Percentiles rank a stretch among this genome's conserved stretches.
Evolutionary conservation across 2,113 vertebrate species (phyloP).

Genomic region (Lepus americanus): DNA sequence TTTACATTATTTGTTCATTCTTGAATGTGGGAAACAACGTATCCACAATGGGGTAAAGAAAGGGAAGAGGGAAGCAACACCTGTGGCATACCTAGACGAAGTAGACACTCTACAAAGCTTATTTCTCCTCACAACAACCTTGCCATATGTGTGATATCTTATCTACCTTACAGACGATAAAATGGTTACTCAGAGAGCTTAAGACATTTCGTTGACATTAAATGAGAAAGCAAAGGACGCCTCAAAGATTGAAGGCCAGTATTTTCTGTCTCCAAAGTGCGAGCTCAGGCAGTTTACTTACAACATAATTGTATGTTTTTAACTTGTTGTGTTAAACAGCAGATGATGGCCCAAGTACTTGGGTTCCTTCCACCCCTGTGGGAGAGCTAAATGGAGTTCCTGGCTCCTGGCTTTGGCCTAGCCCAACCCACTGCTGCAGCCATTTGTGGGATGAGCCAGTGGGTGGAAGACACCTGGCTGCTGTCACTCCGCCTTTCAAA

Average conservation of each 20-base stretch:
- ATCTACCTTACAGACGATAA: not conserved
- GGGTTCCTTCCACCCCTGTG: too few relatives aligned
- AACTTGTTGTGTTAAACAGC: not conserved
- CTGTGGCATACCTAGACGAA: not conserved
- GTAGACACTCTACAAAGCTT: not conserved
- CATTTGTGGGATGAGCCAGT: too few relatives aligned
- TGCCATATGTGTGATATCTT: too few relatives aligned
- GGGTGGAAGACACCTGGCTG: too few relatives aligned
- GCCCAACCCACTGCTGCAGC: too few relatives aligned
- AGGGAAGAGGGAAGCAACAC: not conserved
- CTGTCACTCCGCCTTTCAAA: too few relatives aligned
- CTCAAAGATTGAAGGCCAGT: not conserved
- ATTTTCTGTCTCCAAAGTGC: not conserved
- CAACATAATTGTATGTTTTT: not conserved
- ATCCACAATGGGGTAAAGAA: not conserved
- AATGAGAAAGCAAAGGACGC: not conserved
- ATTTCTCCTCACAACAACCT: not conserved
- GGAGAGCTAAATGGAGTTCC: too few relatives aligned
- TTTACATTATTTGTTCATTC: not conserved
- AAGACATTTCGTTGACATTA: not conserved
- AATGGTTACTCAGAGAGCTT: not conserved
- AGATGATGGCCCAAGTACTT: too few relatives aligned
- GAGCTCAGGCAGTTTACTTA: not conserved
- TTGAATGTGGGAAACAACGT: not conserved
- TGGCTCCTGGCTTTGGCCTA: too few relatives aligned